phyloP scores from a whole-genome alignment of 2,888 invertebrate genomes.

The Andrena minutula region DNA sequence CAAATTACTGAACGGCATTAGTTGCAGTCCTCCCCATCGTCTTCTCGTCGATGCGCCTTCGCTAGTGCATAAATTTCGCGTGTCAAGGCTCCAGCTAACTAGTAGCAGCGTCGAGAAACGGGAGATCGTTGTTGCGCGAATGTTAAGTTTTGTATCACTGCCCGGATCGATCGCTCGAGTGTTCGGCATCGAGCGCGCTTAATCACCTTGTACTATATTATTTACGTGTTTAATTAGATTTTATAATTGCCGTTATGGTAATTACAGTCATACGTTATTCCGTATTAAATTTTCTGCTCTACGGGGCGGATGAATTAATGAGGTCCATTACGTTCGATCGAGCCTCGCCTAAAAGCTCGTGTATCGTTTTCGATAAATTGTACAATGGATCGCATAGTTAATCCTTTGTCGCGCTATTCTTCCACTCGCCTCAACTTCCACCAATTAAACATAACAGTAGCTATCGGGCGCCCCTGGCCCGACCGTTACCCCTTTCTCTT shows the following conservation, averaged over 20 bases:
- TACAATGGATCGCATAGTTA: slow-evolving; percentile 7
- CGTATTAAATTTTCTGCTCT: slow-evolving; percentile 38
- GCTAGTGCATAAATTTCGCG: no score
- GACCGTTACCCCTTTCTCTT: not conserved
- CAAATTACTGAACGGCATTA: slow-evolving; percentile 40
- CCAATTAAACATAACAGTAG: not conserved
- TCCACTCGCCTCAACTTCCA: not conserved
- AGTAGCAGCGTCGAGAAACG: no score
- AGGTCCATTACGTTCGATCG: slow-evolving; percentile 15
- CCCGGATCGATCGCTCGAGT: not conserved
- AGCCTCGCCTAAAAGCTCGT: not conserved
- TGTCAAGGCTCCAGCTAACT: no score
- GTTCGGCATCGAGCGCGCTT: not conserved
- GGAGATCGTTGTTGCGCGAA: no score
- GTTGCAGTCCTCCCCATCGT: slow-evolving; percentile 35
- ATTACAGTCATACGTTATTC: slow-evolving; percentile 54
- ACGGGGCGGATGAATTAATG: slow-evolving; percentile 33
- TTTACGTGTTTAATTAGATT: slow-evolving; percentile 45
- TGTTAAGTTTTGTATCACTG: not conserved
- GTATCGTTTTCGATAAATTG: slow-evolving; percentile 19
- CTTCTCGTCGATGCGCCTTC: slow-evolving; percentile 4
- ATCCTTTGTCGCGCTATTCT: not conserved
- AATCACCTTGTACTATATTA: slow-evolving; percentile 4
- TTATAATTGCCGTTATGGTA: slow-evolving; percentile 47
- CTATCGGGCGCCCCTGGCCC: not conserved